Percentiles rank a stretch among this genome's conserved stretches.
These are phyloP conservation scores for Himalopsyche kuldschensis DNA, from an alignment of 2,888 invertebrate species.

Conservation along the genomic window DNA sequence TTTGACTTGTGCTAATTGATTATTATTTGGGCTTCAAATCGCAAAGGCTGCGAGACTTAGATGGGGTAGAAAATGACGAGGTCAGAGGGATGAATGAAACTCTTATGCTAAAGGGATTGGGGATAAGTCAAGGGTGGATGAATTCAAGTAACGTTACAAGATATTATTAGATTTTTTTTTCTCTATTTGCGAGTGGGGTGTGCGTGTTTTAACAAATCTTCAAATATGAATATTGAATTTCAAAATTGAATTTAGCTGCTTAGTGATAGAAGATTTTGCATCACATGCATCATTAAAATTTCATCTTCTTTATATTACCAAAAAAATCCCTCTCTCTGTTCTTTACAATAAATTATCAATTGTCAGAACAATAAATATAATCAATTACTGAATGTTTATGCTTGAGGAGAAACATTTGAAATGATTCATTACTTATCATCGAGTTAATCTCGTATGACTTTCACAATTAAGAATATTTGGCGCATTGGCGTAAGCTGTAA, in stretches of 20 bases:
- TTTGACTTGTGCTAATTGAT: slow-evolving; percentile 39
- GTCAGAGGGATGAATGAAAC: slow-evolving; percentile 1
- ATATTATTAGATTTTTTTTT: background rate
- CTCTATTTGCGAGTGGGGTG: background rate
- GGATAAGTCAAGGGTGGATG: slow-evolving; percentile 8
- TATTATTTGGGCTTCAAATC: slow-evolving; percentile 38
- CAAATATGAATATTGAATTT: background rate
- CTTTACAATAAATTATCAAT: too few relatives aligned
- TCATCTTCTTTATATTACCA: too few relatives aligned
- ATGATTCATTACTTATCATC: too few relatives aligned
- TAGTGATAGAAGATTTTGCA: too few relatives aligned
- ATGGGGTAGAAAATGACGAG: slow-evolving; percentile 1
- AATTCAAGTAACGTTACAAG: background rate
- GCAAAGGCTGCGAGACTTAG: slow-evolving; percentile 14
- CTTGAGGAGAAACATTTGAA: too few relatives aligned
- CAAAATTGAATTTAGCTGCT: background rate
- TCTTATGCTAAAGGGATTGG: slow-evolving; percentile 1
- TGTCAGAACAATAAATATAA: too few relatives aligned
- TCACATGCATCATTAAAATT: too few relatives aligned
- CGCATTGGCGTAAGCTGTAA: too few relatives aligned
- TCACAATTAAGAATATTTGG: too few relatives aligned
- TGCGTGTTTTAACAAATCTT: background rate
- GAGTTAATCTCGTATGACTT: too few relatives aligned
- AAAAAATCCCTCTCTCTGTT: too few relatives aligned
- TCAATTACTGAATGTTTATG: too few relatives aligned